Percentiles rank a stretch among this genome's conserved stretches.
These are phyloP conservation scores for Ennomos erosarius DNA, from an alignment of 2,888 invertebrate species.

Conservation along the genomic window DNA sequence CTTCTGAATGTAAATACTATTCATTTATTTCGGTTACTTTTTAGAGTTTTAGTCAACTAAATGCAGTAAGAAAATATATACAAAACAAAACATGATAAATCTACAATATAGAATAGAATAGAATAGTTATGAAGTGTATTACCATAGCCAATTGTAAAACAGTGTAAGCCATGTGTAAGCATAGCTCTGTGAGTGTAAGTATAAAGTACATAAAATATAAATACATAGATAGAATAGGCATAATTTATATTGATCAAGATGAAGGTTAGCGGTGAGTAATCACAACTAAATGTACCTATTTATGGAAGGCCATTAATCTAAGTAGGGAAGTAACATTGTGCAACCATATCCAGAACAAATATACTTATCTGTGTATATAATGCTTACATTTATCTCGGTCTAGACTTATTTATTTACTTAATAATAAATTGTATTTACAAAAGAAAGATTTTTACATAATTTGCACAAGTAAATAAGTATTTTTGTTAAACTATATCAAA, in stretches of 20 bases:
- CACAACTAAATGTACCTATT: slow-evolving; percentile 33
- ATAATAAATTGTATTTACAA: no score
- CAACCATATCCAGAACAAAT: slow-evolving; percentile 43
- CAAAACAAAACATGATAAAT: no score
- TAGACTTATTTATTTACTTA: no score
- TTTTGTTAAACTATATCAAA: no score
- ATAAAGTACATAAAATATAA: neutral
- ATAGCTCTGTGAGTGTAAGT: slow-evolving; percentile 13
- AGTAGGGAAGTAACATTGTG: slow-evolving; percentile 57
- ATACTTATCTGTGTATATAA: slow-evolving; percentile 35
- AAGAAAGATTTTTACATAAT: no score
- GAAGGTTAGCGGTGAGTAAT: slow-evolving; percentile 48
- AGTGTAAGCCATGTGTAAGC: neutral
- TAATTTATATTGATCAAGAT: slow-evolving; percentile 45
- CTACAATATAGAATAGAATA: no score
- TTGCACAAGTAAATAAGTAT: no score
- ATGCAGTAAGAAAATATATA: slow-evolving; percentile 14
- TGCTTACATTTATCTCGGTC: no score
- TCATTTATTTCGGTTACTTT: neutral
- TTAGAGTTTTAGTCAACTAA: slow-evolving; percentile 5
- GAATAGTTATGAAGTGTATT: no score
- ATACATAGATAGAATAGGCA: neutral
- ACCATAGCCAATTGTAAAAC: no score
- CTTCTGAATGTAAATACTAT: no score
- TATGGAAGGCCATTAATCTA: slow-evolving; percentile 44